These are phyloP conservation scores for Marasmarcha lunaedactyla DNA, from an alignment of 2,888 invertebrate genomes.

Conservation along the genomic window DNA sequence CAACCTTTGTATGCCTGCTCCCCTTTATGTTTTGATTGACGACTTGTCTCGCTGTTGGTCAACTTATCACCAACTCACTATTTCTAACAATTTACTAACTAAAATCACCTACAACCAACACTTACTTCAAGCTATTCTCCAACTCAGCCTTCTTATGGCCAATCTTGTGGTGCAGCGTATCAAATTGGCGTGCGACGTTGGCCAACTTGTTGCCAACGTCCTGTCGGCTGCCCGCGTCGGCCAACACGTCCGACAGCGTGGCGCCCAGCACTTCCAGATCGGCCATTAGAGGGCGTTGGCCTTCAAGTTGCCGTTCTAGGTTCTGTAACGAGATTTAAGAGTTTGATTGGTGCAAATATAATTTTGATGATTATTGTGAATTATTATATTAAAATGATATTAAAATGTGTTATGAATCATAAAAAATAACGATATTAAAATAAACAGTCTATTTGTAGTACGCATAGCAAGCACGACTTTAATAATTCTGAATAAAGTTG, in stretches of 20 bases:
- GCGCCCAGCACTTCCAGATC: conserved; percentile 93
- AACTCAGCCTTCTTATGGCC: conserved; percentile 92
- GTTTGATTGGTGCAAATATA: no score
- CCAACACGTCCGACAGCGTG: conserved; percentile 85
- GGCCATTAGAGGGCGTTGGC: conserved; percentile 87
- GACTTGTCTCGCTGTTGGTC: no score
- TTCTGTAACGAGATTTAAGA: conserved; percentile 47
- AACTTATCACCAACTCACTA: no score
- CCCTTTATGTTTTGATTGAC: no score
- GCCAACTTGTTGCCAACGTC: conserved; percentile 91
- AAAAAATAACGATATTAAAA: no score
- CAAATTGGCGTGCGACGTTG: conserved; percentile 88
- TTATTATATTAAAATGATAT: conserved; percentile 1
- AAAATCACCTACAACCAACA: no score
- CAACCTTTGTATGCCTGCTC: no score
- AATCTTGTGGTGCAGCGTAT: conserved; percentile 88
- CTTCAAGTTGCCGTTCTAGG: conserved; percentile 88
- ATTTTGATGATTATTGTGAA: not conserved
- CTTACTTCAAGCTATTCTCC: conserved; percentile 79
- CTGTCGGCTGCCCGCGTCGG: conserved; percentile 89
- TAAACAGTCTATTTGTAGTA: no score
- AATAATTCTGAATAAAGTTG: no score
- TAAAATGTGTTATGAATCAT: conserved; percentile 2
- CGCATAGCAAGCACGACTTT: no score
- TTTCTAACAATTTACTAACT: no score